Evolutionary conservation across 2,888 invertebrate genomes (phyloP), one percentile per base, ranked within the genome.

Genomic region (Osmoderma eremita): DNA sequence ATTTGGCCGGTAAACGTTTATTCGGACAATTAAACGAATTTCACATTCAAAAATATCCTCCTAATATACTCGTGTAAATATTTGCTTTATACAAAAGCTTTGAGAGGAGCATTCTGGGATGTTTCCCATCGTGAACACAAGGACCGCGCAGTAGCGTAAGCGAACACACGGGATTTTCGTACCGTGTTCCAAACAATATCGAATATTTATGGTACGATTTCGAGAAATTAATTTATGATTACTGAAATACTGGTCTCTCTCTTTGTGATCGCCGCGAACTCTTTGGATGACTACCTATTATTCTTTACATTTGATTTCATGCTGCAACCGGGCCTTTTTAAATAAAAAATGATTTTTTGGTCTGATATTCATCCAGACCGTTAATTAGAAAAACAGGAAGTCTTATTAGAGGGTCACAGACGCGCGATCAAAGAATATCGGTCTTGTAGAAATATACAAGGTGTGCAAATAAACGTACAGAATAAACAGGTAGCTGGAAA

Each of bases 21-120:
- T 61, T 30, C 58, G 48, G 58, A 45, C 45, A 61, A 61, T 61
- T 61, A 61, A 61, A 61, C 58, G 58, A 61, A 61, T 45, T 61
- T 61, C 30, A 61, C 58, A 61, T 61, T 61, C 45, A 30, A 45
- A 45, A 61, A 61, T 61, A 61, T 45, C 45, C 58, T 45, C 45
- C 24, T 61, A 61, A 61, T 61, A 61, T 61, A 45, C 45, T 45
- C 24, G 45, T 36, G 45, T 61, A 61, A 61, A 61, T 61, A 61
- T 61, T 61, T 45, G 58, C 30, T 61, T 61, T 45, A 61, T 30
- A 45, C 58, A 61, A 61, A 61, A 45, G 45, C 45, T 61, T 61
- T 45, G 53, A 53, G 17, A 53, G 30, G 48, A 13, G 24, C 30
- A 30, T 22, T 13, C 20, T 17, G 24, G 58, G 30, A 45, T 45